These are phyloP conservation scores for Caenorhabditis latens DNA, from an alignment of 1,140 invertebrate genomes.

Conservation along the genomic window DNA sequence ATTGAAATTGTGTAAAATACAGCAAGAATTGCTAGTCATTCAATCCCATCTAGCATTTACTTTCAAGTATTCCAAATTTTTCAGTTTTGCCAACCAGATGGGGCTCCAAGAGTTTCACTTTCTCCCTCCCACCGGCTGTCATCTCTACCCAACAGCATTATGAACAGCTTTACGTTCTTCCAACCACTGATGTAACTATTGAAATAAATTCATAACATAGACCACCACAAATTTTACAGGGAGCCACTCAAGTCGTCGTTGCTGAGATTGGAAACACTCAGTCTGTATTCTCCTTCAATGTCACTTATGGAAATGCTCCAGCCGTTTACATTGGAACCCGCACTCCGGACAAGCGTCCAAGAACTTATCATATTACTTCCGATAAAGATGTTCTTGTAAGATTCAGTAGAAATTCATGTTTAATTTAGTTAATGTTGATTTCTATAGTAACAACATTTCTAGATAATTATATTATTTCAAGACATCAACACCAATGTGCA, in stretches of 20 bases:
- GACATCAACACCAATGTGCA: neutral
- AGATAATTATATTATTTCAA: neutral
- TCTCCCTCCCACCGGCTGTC: conserved; percentile 36
- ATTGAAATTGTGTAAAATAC: too few species aligned
- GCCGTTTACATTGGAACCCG: conserved; percentile 39
- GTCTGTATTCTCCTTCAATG: neutral
- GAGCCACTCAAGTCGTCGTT: neutral
- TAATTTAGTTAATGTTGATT: neutral
- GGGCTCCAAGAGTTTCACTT: conserved; percentile 45
- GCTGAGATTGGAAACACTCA: conserved; percentile 17
- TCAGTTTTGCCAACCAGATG: conserved; percentile 41
- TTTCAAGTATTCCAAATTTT: neutral
- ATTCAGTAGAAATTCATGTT: neutral
- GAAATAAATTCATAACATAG: neutral
- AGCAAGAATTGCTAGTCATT: too few species aligned
- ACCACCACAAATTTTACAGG: neutral
- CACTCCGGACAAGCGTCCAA: conserved; percentile 13
- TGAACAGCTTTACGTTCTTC: conserved; percentile 31
- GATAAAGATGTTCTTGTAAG: conserved; percentile 51
- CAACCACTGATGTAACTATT: conserved; percentile 9
- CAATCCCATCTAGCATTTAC: too few species aligned
- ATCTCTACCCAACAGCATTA: neutral
- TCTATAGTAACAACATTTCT: neutral
- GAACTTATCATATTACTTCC: conserved; percentile 49
- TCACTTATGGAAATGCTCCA: neutral